Base-by-base conservation (phyloP, 2,113 vertebrate species). In the Rhineura floridana region DNA sequence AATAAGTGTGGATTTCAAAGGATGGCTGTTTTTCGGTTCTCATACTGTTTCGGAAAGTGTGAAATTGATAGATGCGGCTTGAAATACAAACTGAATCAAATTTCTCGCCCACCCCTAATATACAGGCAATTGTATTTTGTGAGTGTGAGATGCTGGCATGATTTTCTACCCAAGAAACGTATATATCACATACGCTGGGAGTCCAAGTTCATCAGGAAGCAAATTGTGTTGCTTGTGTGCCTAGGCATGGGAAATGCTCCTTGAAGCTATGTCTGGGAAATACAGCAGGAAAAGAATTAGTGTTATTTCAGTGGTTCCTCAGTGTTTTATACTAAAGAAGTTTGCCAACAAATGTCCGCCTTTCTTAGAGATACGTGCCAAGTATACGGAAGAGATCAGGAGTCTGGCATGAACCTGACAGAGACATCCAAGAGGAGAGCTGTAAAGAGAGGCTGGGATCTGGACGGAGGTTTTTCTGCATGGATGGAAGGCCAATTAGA, bases 361-460 rank as follows among this genome's bases (percentile, higher is more conserved):
- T 76, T 75, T 63, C 42, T 83, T 83, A 65, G 25, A 83, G n/a
- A 65, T 77, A 50, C 23, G 33, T 76, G 80, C 81, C 72, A 77
- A 83, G 36, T 65, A 55, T 83, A 76, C 46, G 23, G 70, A 76
- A 75, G 69, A 28, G 52, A 75, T 75, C 79, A 63, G 55, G 79
- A 75, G 48, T 1, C 84, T 91, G 91, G 83, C n/a, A 87, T 11
- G 44, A 88, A 92, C 42, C 62, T 44, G 67, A 90, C 92, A 89
- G 52, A 88, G 30, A 84, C 89, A 86, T 1, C 0, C 70, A 87
- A 83, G 46, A 88, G 52, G 55, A 86, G 33, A 85, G 25, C n/a
- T 90, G 59, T 46, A 36, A 48, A 88, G 46, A 75, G 10, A 83
- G 86, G n/a, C n/a, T 91, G 50, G 55, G 42, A 76, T 88, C 52